A percentile compares a stretch with the other conserved stretches of the same genome.
Conservation (phyloP, 2,888 invertebrate genomes). For the Drosophila lacicola region DNA sequence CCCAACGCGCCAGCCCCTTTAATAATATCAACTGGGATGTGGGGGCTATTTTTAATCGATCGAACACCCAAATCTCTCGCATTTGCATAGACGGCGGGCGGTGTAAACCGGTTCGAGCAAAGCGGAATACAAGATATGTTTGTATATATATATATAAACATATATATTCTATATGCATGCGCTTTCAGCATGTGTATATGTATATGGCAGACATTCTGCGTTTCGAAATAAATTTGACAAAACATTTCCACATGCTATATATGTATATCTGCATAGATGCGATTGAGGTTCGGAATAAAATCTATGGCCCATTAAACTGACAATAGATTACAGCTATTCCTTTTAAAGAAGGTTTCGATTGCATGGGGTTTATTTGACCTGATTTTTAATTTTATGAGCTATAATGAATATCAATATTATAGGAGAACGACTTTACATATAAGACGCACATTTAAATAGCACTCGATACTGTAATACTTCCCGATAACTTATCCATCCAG, state of each 20-base stretch:
- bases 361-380: background rate
- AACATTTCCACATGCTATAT: constrained; percentile 27
- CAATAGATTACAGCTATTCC: background rate
- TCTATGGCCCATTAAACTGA: constrained; percentile 9
- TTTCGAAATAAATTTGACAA: constrained; percentile 59
- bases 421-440: too few relatives aligned
- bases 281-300: background rate
- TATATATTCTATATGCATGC: constrained; percentile 12
- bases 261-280: background rate
- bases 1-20: background rate
- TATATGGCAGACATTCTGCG: constrained; percentile 50
- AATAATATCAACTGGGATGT: constrained; percentile 4
- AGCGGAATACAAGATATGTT: constrained; percentile 15
- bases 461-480: too few relatives aligned
- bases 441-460: too few relatives aligned
- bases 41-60: constrained; percentile 50
- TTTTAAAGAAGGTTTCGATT: background rate
- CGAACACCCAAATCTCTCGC: constrained; percentile 28
- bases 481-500: too few relatives aligned
- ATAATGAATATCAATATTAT: too few relatives aligned
- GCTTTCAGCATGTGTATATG: constrained; percentile 11
- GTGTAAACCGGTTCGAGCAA: constrained; percentile 55
- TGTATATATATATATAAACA: constrained; percentile 9
- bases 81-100: constrained; percentile 25
- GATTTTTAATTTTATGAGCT: too few relatives aligned